Evolutionary conservation across 2,888 invertebrate species (phyloP).

Genomic region (Parnassius glacialis): DNA sequence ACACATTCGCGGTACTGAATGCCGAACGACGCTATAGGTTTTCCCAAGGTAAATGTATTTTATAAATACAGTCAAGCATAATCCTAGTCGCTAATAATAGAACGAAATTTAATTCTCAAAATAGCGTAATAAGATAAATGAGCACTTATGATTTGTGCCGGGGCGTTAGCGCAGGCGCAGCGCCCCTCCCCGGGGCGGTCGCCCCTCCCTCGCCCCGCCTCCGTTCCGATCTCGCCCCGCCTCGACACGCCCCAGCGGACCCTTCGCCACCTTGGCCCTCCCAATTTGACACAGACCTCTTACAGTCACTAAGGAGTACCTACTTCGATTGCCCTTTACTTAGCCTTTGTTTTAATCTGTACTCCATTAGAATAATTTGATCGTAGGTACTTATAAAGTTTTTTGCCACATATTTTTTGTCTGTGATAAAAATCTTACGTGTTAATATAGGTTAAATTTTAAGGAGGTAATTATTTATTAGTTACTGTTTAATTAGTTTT

Average conservation of each 20-base stretch:
- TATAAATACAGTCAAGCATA: too few relatives aligned
- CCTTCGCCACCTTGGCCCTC: slow-evolving; percentile 35
- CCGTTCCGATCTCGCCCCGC: slow-evolving; percentile 42
- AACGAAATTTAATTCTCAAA: neutral
- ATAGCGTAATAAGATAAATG: neutral
- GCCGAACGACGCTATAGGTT: too few relatives aligned
- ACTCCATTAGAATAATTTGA: too few relatives aligned
- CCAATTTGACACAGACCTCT: slow-evolving; percentile 23
- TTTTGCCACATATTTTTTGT: too few relatives aligned
- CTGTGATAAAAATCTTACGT: too few relatives aligned
- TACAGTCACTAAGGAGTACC: slow-evolving; percentile 16
- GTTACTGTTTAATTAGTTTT: too few relatives aligned
- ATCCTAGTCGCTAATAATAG: neutral
- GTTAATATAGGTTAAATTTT: too few relatives aligned
- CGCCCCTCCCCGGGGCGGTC: slow-evolving; percentile 29
- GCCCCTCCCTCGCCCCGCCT: slow-evolving; percentile 35
- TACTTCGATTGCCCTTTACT: slow-evolving; percentile 13
- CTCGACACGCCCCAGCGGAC: slow-evolving; percentile 44
- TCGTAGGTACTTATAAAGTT: too few relatives aligned
- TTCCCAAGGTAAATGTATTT: too few relatives aligned
- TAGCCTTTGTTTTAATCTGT: too few relatives aligned
- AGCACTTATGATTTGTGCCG: neutral
- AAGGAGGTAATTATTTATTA: too few relatives aligned
- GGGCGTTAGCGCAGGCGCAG: slow-evolving; percentile 28
- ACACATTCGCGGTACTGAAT: too few relatives aligned